Base-by-base conservation (phyloP, 2,113 vertebrate genomes). In the Mobula birostris region DNA sequence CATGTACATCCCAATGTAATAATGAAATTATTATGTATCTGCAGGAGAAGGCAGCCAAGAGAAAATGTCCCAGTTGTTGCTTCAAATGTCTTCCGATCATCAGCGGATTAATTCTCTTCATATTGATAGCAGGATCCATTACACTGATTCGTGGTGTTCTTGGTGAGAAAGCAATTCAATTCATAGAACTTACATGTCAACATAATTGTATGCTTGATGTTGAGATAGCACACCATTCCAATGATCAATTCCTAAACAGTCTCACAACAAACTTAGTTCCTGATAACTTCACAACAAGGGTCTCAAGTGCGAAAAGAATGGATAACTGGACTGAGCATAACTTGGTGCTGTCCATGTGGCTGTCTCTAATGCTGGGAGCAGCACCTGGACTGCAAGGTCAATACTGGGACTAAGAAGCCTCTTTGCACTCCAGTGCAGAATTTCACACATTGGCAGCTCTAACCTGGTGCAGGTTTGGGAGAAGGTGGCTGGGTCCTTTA, bases 131-230 rank as follows among this genome's bases (percentile, higher is more conserved):
- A 29, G 61, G 85, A 68, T 32, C 61, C 29, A 90, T 90, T 63
- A 90, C 85, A 1, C 61, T 90, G 29, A 90, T 68, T 36, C 85
- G 85, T 68, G 85, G 85, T 32, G 29, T 90, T 90, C 85, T 90
- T 68, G 85, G 85, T 90, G 85, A 90, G 85, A 90, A 66, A 90
- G 85, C 15, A 32, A 15, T 90, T 66, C 61, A 5, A 66, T 32
- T 19, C 85, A 66, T n/a, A 15, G 40, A 90, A 17, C 29, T 66
- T 29, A 17, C 1, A 27, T 63, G 14, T n/a, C 27, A 17, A 66
- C 19, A 24, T 74, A 24, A 24, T 74, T 24, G 72, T n/a, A 66
- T 17, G 11, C 63, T 19, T 7, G 14, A 3, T 32, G 58, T 88
- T n/a, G 2, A 12, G 9, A 32, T 27, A 5, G n/a, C 7, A 7